Percentiles rank a stretch among this genome's conserved stretches.
phyloP scores from a whole-genome alignment of 1,140 invertebrate genomes.

The Anagrus nilaparvatae region DNA sequence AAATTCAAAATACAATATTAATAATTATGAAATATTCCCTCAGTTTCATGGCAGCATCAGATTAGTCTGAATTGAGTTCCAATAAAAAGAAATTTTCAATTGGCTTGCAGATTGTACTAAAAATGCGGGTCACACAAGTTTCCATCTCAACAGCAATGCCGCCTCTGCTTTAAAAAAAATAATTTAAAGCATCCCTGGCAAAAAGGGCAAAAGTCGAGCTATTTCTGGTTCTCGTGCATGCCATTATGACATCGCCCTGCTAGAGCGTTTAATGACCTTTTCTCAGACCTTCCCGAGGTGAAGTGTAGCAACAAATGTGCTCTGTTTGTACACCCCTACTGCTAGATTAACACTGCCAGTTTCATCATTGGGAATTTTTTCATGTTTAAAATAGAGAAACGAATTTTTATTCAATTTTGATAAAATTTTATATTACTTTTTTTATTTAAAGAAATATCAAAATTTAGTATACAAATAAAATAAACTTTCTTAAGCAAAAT shows the following conservation, averaged over 20 bases:
- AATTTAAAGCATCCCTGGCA: slow-evolving; percentile 28
- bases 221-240: slow-evolving; percentile 40
- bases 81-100: slow-evolving; percentile 16
- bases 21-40: slow-evolving; percentile 21
- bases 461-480: not conserved
- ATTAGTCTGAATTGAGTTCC: slow-evolving; percentile 45
- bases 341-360: slow-evolving; percentile 41
- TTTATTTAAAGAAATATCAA: not conserved
- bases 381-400: not conserved
- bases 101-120: slow-evolving; percentile 40
- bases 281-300: slow-evolving; percentile 44
- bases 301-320: slow-evolving; percentile 24
- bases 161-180: slow-evolving; percentile 25
- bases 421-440: not conserved
- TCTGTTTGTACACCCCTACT: slow-evolving; percentile 34
- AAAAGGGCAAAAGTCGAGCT: slow-evolving; percentile 28
- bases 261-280: slow-evolving; percentile 35
- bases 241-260: slow-evolving; percentile 34
- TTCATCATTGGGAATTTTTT: slow-evolving; percentile 38
- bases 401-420: not conserved
- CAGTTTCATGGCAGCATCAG: slow-evolving; percentile 34
- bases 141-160: slow-evolving; percentile 30
- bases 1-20: not conserved
- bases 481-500: not conserved
- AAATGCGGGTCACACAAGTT: slow-evolving; percentile 37